phyloP scores from a whole-genome alignment of 92 coral and sea anemone species.

The Diadumene lineata region DNA sequence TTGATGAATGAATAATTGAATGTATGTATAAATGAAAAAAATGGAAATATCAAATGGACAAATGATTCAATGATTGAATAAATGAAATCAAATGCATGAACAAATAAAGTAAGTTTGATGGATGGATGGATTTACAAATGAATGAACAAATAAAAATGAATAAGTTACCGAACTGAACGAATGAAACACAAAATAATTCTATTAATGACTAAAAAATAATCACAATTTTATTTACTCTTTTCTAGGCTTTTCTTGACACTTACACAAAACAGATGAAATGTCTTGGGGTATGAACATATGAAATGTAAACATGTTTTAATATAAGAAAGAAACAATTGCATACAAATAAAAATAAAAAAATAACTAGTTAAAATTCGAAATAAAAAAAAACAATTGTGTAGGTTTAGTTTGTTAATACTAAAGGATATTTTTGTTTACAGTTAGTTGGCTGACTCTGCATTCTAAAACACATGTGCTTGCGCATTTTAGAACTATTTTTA shows the following conservation, averaged over 20 bases:
- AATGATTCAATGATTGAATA: background rate
- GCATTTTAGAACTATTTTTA: too few species aligned
- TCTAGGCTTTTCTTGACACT: background rate
- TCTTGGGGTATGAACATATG: constrained; percentile 28
- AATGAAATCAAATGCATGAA: background rate
- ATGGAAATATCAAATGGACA: background rate
- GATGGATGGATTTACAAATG: background rate
- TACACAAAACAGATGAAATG: constrained; percentile 6
- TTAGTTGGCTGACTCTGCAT: too few species aligned
- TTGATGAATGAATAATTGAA: background rate
- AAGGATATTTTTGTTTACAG: too few species aligned
- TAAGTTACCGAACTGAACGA: background rate
- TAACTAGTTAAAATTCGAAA: too few species aligned
- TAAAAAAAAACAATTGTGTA: too few species aligned
- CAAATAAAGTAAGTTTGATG: background rate
- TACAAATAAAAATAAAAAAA: too few species aligned
- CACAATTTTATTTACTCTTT: too few species aligned
- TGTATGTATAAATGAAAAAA: background rate
- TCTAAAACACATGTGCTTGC: too few species aligned
- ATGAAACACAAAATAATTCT: too few species aligned
- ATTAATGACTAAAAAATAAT: too few species aligned
- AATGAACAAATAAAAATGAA: too few species aligned
- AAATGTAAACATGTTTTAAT: background rate
- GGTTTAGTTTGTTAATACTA: too few species aligned
- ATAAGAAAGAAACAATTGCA: background rate